Percentiles rank a stretch among this genome's conserved stretches.
Evolutionary conservation across 2,797 vertebrate species (phyloP).

Genomic region (Sebastes oblongus): DNA sequence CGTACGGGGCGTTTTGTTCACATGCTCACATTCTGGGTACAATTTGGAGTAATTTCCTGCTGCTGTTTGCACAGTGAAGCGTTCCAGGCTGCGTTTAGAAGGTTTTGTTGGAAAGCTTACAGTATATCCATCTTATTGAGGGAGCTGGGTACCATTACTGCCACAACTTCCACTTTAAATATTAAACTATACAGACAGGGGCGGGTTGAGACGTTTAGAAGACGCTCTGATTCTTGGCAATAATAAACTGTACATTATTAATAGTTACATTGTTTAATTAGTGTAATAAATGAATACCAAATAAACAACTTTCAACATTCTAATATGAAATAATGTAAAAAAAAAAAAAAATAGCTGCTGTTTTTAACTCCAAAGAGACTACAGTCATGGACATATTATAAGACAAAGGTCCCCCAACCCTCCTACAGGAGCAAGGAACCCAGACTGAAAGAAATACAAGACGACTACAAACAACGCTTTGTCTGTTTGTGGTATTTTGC

Average conservation of each 20-base stretch:
- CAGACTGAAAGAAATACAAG: not conserved
- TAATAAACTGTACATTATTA: not conserved
- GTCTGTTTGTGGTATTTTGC: too few species aligned
- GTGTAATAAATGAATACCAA: not conserved
- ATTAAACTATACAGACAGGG: not conserved
- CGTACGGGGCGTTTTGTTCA: constrained; percentile 17
- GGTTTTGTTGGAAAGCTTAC: constrained; percentile 48
- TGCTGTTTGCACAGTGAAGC: constrained; percentile 61
- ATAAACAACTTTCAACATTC: not conserved
- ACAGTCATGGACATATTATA: not conserved
- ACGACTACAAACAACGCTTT: not conserved
- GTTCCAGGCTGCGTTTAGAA: constrained; percentile 57
- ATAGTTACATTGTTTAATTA: not conserved
- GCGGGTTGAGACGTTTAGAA: not conserved
- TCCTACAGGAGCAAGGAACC: not conserved
- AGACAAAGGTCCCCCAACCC: not conserved
- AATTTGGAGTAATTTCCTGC: constrained; percentile 74
- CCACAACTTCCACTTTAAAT: constrained; percentile 6
- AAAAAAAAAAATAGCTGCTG: not conserved
- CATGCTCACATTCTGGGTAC: constrained; percentile 57
- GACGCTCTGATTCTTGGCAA: not conserved
- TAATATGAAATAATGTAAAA: not conserved
- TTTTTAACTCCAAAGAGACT: not conserved
- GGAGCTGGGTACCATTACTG: constrained; percentile 19
- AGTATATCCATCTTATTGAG: constrained; percentile 26